Evolutionary conservation across 1,140 invertebrate genomes (phyloP).

Genomic region (Platyscapa corneri): DNA sequence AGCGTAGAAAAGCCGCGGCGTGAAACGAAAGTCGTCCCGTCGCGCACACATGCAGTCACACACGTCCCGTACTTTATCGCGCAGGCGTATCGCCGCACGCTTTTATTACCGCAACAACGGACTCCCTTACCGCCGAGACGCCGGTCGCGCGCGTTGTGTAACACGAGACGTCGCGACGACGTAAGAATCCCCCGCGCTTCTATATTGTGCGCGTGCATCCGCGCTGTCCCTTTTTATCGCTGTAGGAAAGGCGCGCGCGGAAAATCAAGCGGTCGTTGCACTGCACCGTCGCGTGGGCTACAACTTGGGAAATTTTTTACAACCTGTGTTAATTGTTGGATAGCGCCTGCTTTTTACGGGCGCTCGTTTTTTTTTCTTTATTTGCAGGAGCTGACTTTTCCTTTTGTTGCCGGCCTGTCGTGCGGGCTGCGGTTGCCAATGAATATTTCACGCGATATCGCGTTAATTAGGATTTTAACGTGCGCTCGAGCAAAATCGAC

Average conservation of each 20-base stretch:
- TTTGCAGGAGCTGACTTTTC: too few relatives aligned
- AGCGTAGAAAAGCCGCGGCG: background rate
- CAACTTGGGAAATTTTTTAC: background rate
- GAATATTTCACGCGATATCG: too few relatives aligned
- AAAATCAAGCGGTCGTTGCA: background rate
- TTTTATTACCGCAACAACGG: background rate
- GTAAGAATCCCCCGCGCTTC: background rate
- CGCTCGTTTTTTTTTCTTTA: background rate
- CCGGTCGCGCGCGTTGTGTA: background rate
- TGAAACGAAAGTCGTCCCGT: background rate
- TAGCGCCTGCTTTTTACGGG: too few relatives aligned
- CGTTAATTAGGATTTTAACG: too few relatives aligned
- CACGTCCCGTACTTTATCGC: background rate
- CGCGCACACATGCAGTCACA: too few relatives aligned
- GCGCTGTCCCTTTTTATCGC: background rate
- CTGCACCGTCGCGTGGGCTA: background rate
- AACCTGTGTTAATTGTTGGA: too few relatives aligned
- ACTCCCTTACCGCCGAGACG: background rate
- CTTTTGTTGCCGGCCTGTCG: too few relatives aligned
- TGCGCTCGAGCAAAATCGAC: background rate
- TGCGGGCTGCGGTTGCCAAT: too few relatives aligned
- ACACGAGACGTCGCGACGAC: background rate
- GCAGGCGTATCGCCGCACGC: background rate
- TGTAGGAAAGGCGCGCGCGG: background rate
- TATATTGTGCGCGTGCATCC: background rate